Evolutionary conservation across 2,888 invertebrate genomes (phyloP).

Genomic region (Drosophila nr. perissopoda): DNA sequence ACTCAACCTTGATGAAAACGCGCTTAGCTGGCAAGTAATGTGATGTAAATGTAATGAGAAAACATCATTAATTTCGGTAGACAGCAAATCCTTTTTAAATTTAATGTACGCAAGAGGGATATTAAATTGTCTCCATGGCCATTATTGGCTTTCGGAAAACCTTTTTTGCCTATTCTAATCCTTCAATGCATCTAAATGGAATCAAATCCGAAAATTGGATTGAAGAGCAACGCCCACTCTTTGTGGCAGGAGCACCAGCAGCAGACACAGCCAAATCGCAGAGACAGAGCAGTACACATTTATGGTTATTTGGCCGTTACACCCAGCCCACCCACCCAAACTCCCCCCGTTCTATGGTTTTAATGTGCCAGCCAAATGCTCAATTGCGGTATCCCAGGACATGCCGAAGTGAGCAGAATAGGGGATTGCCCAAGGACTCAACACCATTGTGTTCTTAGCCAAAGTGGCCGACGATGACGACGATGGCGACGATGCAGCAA

Average conservation of each 20-base stretch:
- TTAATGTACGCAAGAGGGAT: constrained; percentile 73
- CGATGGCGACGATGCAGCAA: constrained; percentile 48
- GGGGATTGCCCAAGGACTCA: constrained; percentile 57
- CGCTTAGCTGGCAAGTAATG: constrained; percentile 74
- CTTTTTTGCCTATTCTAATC: constrained; percentile 70
- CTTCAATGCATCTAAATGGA: constrained; percentile 75
- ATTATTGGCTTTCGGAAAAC: constrained; percentile 62
- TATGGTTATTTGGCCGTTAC: constrained; percentile 52
- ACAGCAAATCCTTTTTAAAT: constrained; percentile 78
- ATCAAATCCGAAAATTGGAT: constrained; percentile 81
- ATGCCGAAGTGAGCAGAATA: constrained; percentile 70
- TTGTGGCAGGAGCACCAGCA: constrained; percentile 34
- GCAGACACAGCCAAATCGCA: constrained; percentile 4
- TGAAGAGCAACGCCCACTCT: constrained; percentile 79
- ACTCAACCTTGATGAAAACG: constrained; percentile 16
- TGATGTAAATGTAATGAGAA: constrained; percentile 84
- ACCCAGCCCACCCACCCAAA: background rate
- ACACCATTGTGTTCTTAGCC: constrained; percentile 63
- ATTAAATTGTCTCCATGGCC: constrained; percentile 78
- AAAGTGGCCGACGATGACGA: constrained; percentile 53
- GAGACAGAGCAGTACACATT: constrained; percentile 30
- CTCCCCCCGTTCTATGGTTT: constrained; percentile 24
- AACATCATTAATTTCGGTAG: constrained; percentile 78
- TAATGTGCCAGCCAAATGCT: constrained; percentile 77
- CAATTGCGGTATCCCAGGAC: constrained; percentile 81